These are phyloP conservation scores for Aspidiotus rigidus DNA, from an alignment of 2,888 invertebrate species.

Conservation along the genomic window DNA sequence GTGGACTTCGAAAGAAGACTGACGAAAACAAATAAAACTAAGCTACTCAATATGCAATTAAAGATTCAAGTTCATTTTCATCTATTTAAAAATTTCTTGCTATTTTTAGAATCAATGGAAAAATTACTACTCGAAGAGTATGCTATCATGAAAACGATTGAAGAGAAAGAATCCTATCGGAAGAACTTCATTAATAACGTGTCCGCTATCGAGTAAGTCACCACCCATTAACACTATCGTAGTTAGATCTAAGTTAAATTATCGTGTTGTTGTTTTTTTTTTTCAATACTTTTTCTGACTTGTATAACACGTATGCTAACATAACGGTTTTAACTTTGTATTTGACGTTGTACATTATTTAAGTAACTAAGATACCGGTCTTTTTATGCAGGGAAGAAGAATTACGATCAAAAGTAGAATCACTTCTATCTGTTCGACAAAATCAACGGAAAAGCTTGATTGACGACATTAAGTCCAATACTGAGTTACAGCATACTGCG, in stretches of 20 bases:
- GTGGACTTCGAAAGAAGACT: too few relatives aligned
- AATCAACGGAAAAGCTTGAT: conserved; percentile 11
- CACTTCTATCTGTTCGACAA: conserved; percentile 6
- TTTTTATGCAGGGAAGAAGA: conserved; percentile 13
- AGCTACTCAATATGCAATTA: background rate
- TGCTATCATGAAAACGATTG: conserved; percentile 1
- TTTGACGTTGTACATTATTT: background rate
- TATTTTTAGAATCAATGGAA: conserved; percentile 27
- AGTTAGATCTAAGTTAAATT: background rate
- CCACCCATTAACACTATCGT: too few relatives aligned
- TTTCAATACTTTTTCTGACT: background rate
- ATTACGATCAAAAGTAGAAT: conserved; percentile 9
- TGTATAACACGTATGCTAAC: too few relatives aligned
- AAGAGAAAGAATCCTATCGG: conserved; percentile 5
- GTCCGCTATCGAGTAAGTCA: too few relatives aligned
- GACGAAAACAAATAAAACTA: background rate
- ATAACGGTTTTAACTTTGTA: background rate
- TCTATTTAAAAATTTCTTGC: background rate
- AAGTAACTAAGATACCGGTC: background rate
- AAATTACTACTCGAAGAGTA: conserved; percentile 23
- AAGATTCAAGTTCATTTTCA: background rate
- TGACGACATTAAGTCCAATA: conserved; percentile 16
- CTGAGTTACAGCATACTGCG: conserved; percentile 24
- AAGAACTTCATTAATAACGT: background rate
- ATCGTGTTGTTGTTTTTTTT: background rate